phyloP scores from a whole-genome alignment of 2,888 invertebrate species.

The Cetonia aurata region DNA sequence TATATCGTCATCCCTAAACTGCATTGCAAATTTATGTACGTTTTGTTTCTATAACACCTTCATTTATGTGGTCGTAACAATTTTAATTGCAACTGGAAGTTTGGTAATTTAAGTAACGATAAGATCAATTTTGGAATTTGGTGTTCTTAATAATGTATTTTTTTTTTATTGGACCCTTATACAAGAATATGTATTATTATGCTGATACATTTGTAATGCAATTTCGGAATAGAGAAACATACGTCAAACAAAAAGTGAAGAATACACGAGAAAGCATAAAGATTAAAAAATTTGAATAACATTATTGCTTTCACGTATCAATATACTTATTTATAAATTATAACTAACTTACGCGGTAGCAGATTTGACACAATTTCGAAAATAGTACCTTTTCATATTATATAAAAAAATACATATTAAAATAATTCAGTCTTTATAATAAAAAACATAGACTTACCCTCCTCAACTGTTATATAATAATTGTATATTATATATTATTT shows the following conservation, averaged over 20 bases:
- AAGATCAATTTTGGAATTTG: no score
- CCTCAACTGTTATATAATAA: constrained; percentile 36
- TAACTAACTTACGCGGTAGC: constrained; percentile 42
- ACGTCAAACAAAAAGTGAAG: not conserved
- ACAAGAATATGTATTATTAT: no score
- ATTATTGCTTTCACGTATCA: constrained; percentile 42
- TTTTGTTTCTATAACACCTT: not conserved
- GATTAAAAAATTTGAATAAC: constrained; percentile 27
- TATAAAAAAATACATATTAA: constrained; percentile 50
- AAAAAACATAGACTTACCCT: constrained; percentile 46
- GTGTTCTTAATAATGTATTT: no score
- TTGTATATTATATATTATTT: constrained; percentile 28
- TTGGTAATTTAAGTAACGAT: not conserved
- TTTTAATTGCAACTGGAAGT: not conserved
- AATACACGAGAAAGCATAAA: constrained; percentile 27
- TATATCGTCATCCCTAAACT: constrained; percentile 12
- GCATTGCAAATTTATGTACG: constrained; percentile 17
- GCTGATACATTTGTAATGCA: constrained; percentile 3
- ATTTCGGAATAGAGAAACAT: constrained; percentile 15
- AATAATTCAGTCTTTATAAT: constrained; percentile 53
- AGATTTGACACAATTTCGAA: constrained; percentile 48
- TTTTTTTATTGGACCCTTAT: no score
- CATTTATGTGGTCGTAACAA: no score
- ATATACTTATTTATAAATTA: constrained; percentile 43
- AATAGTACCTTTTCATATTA: constrained; percentile 45